These are phyloP conservation scores for Spongilla lacustris DNA, from an alignment of 37 sponge, comb jelly and placozoan genomes.

Conservation along the genomic window DNA sequence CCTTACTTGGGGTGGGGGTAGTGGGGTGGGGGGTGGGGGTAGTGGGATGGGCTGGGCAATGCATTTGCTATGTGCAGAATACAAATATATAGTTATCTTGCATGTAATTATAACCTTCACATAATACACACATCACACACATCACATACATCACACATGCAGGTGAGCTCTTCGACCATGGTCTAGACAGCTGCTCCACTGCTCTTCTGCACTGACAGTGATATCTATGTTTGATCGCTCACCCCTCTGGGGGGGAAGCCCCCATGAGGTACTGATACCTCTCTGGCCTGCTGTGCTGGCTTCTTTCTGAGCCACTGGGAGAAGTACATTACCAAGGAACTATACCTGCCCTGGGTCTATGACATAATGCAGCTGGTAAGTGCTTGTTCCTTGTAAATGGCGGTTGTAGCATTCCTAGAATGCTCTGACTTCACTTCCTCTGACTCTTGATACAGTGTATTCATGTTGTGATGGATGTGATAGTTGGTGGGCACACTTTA, in stretches of 20 bases:
- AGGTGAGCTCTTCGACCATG: constrained; percentile 96
- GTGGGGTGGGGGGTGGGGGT: no score
- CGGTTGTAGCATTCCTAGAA: not conserved
- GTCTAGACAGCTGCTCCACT: constrained; percentile 79
- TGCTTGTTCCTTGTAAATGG: not conserved
- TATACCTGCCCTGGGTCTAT: constrained; percentile 95
- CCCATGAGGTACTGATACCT: constrained; percentile 22
- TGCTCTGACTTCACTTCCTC: not conserved
- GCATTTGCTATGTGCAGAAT: no score
- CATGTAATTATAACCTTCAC: not conserved
- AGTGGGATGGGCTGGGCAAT: no score
- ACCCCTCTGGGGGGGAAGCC: constrained; percentile 40
- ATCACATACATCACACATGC: not conserved
- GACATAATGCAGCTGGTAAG: constrained; percentile 85
- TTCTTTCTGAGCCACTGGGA: constrained; percentile 98
- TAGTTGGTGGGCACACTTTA: no score
- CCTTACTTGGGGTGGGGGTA: no score
- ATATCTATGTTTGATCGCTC: constrained; percentile 71
- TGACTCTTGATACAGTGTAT: no score
- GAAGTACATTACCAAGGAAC: constrained; percentile 93
- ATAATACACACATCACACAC: not conserved
- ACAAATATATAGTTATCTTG: not conserved
- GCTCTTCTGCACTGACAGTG: constrained; percentile 59
- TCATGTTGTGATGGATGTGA: not conserved
- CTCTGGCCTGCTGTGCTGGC: constrained; percentile 51